These are phyloP conservation scores for Pheosia gnoma DNA, from an alignment of 2,888 invertebrate species.

Conservation along the genomic window DNA sequence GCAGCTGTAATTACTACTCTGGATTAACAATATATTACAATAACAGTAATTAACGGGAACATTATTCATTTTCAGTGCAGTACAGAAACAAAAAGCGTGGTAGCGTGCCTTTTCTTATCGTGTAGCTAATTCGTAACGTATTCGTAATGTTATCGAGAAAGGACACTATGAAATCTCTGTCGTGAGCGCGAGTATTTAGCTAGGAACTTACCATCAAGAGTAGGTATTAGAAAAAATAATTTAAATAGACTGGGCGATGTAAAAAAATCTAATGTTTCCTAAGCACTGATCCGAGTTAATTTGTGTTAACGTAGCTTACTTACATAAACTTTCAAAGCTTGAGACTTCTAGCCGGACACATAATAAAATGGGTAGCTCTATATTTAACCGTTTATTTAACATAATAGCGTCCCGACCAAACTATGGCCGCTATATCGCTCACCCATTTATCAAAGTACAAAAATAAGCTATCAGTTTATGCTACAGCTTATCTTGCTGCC, in stretches of 20 bases:
- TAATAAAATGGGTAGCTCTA: constrained; percentile 38
- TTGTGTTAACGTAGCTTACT: neutral
- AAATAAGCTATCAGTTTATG: neutral
- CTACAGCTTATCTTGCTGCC: no score
- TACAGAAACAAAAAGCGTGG: no score
- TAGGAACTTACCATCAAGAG: no score
- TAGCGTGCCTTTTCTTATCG: no score
- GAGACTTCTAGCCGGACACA: constrained; percentile 6
- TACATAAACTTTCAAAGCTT: neutral
- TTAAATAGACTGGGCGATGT: no score
- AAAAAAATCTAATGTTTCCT: no score
- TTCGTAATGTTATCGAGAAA: no score
- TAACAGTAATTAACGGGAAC: constrained; percentile 3
- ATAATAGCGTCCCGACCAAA: constrained; percentile 25
- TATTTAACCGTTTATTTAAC: constrained; percentile 26
- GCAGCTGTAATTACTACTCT: constrained; percentile 1
- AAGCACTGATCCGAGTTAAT: neutral
- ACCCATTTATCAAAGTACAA: constrained; percentile 22
- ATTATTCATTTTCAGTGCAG: neutral
- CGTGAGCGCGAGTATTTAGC: no score
- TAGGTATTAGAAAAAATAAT: no score
- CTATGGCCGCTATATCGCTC: constrained; percentile 12
- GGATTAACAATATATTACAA: neutral
- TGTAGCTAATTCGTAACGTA: no score
- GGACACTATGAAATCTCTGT: no score